phyloP scores from a whole-genome alignment of 2,113 vertebrate genomes.

The Callithrix jacchus region DNA sequence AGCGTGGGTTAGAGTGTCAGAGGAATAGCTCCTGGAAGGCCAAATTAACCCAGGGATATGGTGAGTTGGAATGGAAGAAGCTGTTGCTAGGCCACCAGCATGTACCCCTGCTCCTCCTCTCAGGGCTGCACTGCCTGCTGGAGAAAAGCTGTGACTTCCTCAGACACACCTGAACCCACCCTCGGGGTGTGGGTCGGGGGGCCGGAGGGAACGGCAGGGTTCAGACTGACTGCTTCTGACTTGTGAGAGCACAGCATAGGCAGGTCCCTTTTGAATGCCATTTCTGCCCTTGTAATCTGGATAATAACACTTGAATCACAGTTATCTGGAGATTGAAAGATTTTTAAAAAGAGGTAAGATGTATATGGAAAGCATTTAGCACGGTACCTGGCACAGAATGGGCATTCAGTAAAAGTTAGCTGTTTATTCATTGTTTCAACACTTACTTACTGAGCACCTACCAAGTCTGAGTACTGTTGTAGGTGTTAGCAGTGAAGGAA shows the following conservation, averaged over 20 bases:
- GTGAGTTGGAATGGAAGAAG: constrained; percentile 22
- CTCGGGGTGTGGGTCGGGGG: neutral
- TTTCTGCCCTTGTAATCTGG: neutral
- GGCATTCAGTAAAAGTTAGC: neutral
- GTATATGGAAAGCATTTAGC: neutral
- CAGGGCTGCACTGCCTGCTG: neutral
- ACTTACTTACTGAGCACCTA: neutral
- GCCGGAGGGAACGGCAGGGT: neutral
- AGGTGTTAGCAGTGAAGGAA: neutral
- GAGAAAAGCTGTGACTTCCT: neutral
- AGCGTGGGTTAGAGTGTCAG: constrained; percentile 54
- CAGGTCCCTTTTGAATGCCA: neutral
- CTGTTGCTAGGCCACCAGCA: constrained; percentile 71
- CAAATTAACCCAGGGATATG: constrained; percentile 59
- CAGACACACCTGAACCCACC: neutral
- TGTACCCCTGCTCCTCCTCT: neutral
- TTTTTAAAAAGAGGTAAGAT: neutral
- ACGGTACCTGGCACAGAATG: too few species aligned
- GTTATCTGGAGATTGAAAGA: neutral
- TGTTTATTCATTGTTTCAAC: neutral
- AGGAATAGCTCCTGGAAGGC: constrained; percentile 57
- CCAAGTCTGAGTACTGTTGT: neutral
- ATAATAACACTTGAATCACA: neutral
- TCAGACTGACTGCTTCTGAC: neutral
- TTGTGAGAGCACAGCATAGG: neutral